Conservation (phyloP, 2,888 invertebrate species). For the Scrobipalpa atriplicella region DNA sequence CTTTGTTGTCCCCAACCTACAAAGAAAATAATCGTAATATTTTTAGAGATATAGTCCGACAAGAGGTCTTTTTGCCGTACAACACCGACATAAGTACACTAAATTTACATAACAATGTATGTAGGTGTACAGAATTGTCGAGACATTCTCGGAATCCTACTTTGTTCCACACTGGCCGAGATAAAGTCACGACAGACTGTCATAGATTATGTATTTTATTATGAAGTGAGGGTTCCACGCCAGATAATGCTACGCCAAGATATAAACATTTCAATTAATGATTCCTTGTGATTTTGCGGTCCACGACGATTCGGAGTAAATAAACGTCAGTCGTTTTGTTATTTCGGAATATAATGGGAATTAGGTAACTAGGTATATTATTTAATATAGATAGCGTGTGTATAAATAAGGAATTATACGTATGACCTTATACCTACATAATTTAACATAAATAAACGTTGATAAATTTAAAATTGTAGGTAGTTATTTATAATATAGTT, state of each 20-base stretch:
- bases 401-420: no score
- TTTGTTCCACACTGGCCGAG: slow-evolving; percentile 40
- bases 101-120: slow-evolving; percentile 29
- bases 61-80: slow-evolving; percentile 43
- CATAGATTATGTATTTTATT: slow-evolving; percentile 29
- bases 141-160: slow-evolving; percentile 43
- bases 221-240: slow-evolving; percentile 13
- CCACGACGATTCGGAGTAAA: background rate
- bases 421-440: no score
- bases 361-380: no score
- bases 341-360: background rate
- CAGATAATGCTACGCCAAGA: slow-evolving; percentile 4
- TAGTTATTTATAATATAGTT: no score
- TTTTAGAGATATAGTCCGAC: slow-evolving; percentile 38
- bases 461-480: no score
- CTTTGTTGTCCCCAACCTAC: slow-evolving; percentile 18
- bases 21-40: slow-evolving; percentile 23
- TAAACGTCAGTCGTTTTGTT: background rate
- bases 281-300: background rate
- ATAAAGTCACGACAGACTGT: slow-evolving; percentile 41
- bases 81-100: slow-evolving; percentile 39
- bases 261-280: slow-evolving; percentile 13
- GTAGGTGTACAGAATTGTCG: slow-evolving; percentile 30
- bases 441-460: no score
- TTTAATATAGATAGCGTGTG: no score